A percentile compares a stretch with the other conserved stretches of the same genome.
phyloP scores from a whole-genome alignment of 2,113 vertebrate species.

The Nasalis larvatus region DNA sequence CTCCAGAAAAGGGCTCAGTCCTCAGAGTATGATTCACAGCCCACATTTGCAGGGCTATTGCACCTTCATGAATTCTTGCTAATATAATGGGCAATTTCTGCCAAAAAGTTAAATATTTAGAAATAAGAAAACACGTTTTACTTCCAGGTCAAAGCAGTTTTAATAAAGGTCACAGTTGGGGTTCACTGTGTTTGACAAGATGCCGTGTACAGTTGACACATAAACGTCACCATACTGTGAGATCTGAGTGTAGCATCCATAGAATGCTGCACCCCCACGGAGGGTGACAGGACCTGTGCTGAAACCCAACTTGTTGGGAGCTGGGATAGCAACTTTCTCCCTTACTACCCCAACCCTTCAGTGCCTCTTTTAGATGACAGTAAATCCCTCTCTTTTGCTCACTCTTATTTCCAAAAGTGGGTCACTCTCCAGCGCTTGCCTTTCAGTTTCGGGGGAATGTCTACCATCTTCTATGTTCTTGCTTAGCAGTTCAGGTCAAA shows the following conservation, averaged over 20 bases:
- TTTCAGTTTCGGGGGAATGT: constrained; percentile 35
- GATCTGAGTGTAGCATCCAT: neutral
- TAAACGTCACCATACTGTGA: fast-evolving
- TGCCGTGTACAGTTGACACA: neutral
- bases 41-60: neutral
- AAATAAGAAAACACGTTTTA: neutral
- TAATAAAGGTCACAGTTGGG: neutral
- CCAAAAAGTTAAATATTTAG: constrained; percentile 49
- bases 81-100: neutral
- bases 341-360: neutral
- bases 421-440: constrained; percentile 44
- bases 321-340: neutral
- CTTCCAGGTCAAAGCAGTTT: neutral
- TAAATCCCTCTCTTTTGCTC: neutral
- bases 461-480: constrained; percentile 31
- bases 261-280: neutral
- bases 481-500: neutral
- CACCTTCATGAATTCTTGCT: neutral
- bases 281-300: neutral
- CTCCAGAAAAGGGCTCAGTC: neutral
- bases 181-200: neutral
- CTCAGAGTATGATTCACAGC: neutral
- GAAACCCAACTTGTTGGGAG: neutral
- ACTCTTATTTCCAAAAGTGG: constrained; percentile 65
- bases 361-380: neutral